Evolutionary conservation across 2,888 invertebrate genomes (phyloP).

Genomic region (Elmis aenea): DNA sequence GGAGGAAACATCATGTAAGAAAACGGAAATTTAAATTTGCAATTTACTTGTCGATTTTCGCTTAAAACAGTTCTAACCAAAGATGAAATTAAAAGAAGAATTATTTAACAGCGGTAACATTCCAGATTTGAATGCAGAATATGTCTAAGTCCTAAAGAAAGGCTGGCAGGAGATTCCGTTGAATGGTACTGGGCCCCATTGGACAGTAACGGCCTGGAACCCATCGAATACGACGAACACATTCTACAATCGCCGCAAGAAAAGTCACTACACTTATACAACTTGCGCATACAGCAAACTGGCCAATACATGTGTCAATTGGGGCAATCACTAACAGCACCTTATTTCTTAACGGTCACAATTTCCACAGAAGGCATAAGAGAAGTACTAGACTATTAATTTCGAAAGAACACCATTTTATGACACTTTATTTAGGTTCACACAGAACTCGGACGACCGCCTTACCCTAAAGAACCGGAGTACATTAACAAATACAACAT

Average conservation of each 20-base stretch:
- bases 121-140: constrained; percentile 49
- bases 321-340: constrained; percentile 44
- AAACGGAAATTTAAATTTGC: no score
- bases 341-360: constrained; percentile 51
- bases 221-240: constrained; percentile 46
- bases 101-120: constrained; percentile 5
- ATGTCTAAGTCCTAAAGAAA: constrained; percentile 52
- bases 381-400: constrained; percentile 1
- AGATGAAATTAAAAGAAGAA: constrained; percentile 1
- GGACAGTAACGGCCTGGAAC: constrained; percentile 29
- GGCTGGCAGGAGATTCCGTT: constrained; percentile 38
- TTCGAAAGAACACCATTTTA: background rate
- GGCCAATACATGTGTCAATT: constrained; percentile 56
- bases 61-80: constrained; percentile 5
- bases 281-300: constrained; percentile 47
- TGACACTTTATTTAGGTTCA: constrained; percentile 40
- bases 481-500: constrained; percentile 38
- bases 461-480: constrained; percentile 37
- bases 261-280: constrained; percentile 51
- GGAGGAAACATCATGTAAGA: constrained; percentile 47
- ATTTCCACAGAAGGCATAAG: background rate
- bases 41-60: no score
- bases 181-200: constrained; percentile 47
- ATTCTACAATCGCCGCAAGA: constrained; percentile 45
- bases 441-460: constrained; percentile 29